Conservation (phyloP, 1,140 invertebrate species). For the Drosophila sp. region DNA sequence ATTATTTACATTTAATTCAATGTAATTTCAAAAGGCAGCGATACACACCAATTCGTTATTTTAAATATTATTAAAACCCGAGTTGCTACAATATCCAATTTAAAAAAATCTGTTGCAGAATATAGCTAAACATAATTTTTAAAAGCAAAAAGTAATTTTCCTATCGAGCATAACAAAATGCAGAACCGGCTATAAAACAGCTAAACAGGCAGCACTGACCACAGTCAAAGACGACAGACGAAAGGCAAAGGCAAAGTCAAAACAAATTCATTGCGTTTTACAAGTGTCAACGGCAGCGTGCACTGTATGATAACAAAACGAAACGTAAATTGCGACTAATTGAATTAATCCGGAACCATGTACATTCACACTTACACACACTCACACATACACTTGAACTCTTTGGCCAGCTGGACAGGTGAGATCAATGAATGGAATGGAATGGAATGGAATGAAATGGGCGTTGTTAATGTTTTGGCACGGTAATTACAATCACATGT, state of each 20-base stretch:
- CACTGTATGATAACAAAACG: conserved; percentile 72
- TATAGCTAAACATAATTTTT: no score
- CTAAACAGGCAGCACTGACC: no score
- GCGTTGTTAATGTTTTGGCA: conserved; percentile 11
- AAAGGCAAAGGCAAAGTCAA: conserved; percentile 39
- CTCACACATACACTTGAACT: not conserved
- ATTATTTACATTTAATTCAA: no score
- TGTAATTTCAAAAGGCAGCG: no score
- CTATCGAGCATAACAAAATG: no score
- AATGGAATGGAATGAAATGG: conserved; percentile 1
- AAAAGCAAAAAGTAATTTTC: no score
- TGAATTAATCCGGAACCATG: conserved; percentile 54
- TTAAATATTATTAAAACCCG: no score
- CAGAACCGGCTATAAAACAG: no score
- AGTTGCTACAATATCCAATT: no score
- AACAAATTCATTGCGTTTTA: conserved; percentile 79
- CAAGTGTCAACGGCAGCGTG: conserved; percentile 72
- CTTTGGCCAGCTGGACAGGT: conserved; percentile 1
- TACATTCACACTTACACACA: conserved; percentile 30
- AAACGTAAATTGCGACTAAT: conserved; percentile 80
- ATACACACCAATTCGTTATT: no score
- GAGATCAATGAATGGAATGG: conserved; percentile 9
- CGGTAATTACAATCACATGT: conserved; percentile 9
- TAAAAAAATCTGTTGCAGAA: no score
- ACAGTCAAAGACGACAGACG: conserved; percentile 16